These are phyloP conservation scores for Ditylenchus weischeri DNA, from an alignment of 2,888 invertebrate genomes.

Conservation along the genomic window DNA sequence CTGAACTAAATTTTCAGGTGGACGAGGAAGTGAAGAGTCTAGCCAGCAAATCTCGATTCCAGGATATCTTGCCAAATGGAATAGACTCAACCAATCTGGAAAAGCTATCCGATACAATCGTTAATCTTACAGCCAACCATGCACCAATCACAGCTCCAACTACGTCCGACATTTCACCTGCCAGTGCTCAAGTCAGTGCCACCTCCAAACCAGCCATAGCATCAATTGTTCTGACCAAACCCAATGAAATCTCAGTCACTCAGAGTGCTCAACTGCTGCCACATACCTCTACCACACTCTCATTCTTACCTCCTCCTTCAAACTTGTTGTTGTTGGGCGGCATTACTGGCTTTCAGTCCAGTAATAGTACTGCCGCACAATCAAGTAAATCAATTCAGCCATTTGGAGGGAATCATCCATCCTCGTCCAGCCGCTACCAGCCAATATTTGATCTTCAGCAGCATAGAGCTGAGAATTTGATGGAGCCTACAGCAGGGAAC, in stretches of 20 bases:
- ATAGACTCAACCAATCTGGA: neutral
- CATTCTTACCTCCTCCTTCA: constrained; percentile 28
- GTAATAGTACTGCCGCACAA: neutral
- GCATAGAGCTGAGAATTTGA: neutral
- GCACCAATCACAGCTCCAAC: neutral
- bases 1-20: constrained; percentile 13
- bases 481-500: neutral
- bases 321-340: constrained; percentile 21
- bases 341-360: neutral
- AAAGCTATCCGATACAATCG: neutral
- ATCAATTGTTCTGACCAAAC: neutral
- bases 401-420: too few species aligned
- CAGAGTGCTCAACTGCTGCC: neutral
- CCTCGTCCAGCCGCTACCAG: constrained; percentile 4
- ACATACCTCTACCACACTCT: neutral
- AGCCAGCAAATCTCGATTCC: constrained; percentile 19
- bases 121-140: neutral
- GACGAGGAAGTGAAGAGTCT: constrained; percentile 23
- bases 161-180: neutral
- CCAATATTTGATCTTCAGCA: constrained; percentile 14
- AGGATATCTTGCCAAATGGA: constrained; percentile 19
- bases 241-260: neutral
- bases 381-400: neutral
- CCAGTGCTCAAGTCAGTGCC: constrained; percentile 6
- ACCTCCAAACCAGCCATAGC: neutral